Conservation (phyloP, 2,113 vertebrate genomes). For the Engraulis encrasicolus region DNA sequence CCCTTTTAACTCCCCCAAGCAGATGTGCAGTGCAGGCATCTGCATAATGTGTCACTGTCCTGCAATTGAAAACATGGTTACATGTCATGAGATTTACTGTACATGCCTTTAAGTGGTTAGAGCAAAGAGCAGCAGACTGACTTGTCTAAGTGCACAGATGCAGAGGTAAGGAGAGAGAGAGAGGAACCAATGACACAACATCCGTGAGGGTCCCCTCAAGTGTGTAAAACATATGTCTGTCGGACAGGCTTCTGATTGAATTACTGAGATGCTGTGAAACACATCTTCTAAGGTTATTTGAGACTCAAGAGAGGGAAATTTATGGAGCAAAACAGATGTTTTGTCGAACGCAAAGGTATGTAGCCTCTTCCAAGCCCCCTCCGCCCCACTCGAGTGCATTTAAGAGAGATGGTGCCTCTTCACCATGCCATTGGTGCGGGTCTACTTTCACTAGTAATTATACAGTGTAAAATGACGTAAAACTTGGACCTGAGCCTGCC, state of each 20-base stretch:
- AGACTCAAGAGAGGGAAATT: conserved; percentile 27
- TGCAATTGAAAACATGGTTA: conserved; percentile 73
- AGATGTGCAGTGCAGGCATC: conserved; percentile 55
- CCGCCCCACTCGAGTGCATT: background rate
- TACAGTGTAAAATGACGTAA: background rate
- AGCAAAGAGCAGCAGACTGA: background rate
- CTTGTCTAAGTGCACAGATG: background rate
- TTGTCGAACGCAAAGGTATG: conserved; percentile 8
- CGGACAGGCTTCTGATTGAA: conserved; percentile 25
- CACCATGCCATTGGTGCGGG: background rate
- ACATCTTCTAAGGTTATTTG: conserved; percentile 32
- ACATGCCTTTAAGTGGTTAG: conserved; percentile 22
- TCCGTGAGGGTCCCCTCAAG: conserved; percentile 14
- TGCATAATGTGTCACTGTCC: conserved; percentile 63
- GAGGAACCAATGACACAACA: background rate
- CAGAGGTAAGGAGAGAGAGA: background rate
- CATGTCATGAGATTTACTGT: conserved; percentile 58
- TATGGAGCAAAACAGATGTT: conserved; percentile 39
- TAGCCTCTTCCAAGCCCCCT: conserved; percentile 21
- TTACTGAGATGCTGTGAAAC: conserved; percentile 38
- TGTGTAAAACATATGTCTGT: conserved; percentile 32
- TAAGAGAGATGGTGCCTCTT: background rate
- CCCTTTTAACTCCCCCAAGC: conserved; percentile 55
- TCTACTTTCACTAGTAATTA: conserved; percentile 5
- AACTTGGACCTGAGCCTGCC: background rate